A percentile compares a stretch with the other conserved stretches of the same genome.
These are phyloP conservation scores for Lonchura striata DNA, from an alignment of 2,113 vertebrate species.

Conservation along the genomic window DNA sequence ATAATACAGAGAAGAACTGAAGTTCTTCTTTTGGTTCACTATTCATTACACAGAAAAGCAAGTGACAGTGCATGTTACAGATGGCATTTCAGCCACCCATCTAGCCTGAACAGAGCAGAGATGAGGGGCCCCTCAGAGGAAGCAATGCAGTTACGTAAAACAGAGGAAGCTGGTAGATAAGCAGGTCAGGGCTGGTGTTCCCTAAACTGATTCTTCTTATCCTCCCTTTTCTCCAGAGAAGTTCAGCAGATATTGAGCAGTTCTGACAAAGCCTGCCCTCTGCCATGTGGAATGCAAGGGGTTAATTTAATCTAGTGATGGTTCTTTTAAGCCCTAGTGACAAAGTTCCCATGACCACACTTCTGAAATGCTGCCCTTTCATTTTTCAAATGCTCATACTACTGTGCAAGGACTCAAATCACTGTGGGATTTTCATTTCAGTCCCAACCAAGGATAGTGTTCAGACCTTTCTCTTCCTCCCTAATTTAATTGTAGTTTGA, in stretches of 20 bases:
- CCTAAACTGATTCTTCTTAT: neutral
- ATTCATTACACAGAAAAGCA: neutral
- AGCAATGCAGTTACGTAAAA: neutral
- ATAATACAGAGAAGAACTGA: neutral
- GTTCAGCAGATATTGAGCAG: neutral
- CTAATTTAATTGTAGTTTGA: neutral
- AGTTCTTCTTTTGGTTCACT: neutral
- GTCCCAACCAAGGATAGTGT: neutral
- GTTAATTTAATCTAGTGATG: neutral
- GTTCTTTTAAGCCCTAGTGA: neutral
- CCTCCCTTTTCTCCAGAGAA: neutral
- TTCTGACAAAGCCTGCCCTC: neutral
- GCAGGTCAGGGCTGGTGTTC: neutral
- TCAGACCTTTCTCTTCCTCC: neutral
- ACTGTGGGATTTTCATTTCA: neutral
- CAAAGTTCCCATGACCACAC: neutral
- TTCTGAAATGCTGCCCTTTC: neutral
- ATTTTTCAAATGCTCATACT: neutral
- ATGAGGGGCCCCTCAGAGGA: neutral
- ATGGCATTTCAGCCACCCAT: neutral
- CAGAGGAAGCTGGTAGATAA: neutral
- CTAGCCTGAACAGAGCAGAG: neutral
- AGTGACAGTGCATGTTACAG: neutral
- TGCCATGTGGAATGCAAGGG: neutral
- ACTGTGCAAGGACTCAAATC: neutral